Conservation (phyloP, 2,888 invertebrate genomes). For the Ectobius pallidus region DNA sequence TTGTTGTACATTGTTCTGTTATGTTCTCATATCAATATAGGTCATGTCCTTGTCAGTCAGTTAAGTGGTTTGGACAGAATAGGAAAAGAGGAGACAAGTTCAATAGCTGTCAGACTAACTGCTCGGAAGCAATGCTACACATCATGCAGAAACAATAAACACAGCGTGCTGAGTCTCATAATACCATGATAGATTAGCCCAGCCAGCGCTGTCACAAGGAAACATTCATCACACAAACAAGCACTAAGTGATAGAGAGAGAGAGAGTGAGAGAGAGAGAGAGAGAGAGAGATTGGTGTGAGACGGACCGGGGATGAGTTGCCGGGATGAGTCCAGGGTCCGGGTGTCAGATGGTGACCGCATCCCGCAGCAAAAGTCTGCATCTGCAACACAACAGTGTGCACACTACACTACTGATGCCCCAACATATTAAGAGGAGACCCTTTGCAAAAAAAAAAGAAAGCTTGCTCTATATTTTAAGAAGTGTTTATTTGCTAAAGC, state of each 20-base stretch:
- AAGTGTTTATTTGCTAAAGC: no score
- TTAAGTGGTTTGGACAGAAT: no score
- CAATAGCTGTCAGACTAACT: no score
- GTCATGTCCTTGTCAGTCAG: no score
- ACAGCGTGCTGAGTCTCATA: background rate
- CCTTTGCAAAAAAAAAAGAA: no score
- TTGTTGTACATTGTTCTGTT: no score
- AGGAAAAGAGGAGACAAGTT: no score
- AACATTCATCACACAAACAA: constrained; percentile 46
- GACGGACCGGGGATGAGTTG: constrained; percentile 41
- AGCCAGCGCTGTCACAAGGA: constrained; percentile 3
- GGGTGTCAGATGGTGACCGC: constrained; percentile 65
- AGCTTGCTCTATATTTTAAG: no score
- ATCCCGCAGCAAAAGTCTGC: constrained; percentile 89
- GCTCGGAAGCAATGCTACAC: background rate
- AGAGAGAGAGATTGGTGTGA: background rate
- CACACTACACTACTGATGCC: constrained; percentile 7
- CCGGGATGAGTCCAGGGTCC: constrained; percentile 29
- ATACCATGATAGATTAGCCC: no score
- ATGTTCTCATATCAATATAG: no score
- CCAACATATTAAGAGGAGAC: no score
- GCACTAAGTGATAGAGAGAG: constrained; percentile 19
- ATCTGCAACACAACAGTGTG: constrained; percentile 70
- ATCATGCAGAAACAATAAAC: constrained; percentile 10
- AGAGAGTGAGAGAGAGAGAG: constrained; percentile 23